A percentile compares a stretch with the other conserved stretches of the same genome.
phyloP scores from a whole-genome alignment of 2,888 invertebrate species.

The Conomelus anceps region DNA sequence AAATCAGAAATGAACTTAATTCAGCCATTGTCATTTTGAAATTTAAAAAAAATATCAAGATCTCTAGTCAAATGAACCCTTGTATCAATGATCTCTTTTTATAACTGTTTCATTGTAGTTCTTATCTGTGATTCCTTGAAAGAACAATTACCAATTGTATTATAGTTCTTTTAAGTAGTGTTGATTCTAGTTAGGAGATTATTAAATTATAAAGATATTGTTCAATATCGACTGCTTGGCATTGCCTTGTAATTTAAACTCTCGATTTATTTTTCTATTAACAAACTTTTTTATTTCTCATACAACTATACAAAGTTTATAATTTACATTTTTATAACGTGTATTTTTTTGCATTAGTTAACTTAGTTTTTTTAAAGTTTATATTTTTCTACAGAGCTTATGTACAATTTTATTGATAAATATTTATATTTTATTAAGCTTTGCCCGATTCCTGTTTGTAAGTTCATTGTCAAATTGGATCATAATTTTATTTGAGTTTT shows the following conservation, averaged over 20 bases:
- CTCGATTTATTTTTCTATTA: background rate
- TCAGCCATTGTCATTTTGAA: background rate
- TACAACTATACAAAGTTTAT: too few relatives aligned
- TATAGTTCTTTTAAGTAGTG: background rate
- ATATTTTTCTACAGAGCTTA: too few relatives aligned
- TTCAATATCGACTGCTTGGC: background rate
- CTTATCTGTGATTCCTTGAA: background rate
- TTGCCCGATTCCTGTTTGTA: too few relatives aligned
- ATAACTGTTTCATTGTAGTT: background rate
- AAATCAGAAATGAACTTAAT: background rate
- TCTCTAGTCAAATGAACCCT: background rate
- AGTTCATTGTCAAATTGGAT: too few relatives aligned
- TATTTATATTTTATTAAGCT: too few relatives aligned
- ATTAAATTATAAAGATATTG: background rate
- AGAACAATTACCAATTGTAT: background rate
- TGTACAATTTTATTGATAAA: too few relatives aligned
- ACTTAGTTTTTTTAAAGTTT: too few relatives aligned
- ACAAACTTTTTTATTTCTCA: background rate
- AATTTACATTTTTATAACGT: too few relatives aligned
- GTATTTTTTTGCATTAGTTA: too few relatives aligned
- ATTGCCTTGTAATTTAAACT: background rate
- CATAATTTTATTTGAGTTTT: too few relatives aligned
- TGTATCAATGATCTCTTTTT: background rate
- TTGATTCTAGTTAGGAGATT: background rate
- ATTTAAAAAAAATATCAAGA: background rate